A percentile compares a stretch with the other conserved stretches of the same genome.
These are phyloP conservation scores for Pionites leucogaster DNA, from an alignment of 2,113 vertebrate genomes.

Conservation along the genomic window DNA sequence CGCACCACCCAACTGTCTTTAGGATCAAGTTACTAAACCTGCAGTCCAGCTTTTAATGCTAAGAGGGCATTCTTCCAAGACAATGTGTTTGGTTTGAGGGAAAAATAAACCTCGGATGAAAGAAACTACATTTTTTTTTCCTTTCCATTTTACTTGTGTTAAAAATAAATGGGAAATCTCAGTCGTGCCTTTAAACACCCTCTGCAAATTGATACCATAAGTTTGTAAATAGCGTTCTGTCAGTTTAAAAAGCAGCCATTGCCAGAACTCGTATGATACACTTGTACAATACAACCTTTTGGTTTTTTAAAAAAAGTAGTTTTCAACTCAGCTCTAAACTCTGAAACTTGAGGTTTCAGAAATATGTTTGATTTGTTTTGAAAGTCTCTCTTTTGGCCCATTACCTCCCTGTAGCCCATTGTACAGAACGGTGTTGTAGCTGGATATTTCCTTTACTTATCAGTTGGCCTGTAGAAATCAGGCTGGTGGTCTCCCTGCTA, in stretches of 20 bases:
- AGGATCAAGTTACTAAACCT: background rate
- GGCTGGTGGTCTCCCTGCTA: background rate
- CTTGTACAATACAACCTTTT: background rate
- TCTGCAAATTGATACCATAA: background rate
- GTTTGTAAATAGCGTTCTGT: background rate
- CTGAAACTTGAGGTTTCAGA: background rate
- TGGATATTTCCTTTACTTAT: background rate
- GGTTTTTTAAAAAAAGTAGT: background rate
- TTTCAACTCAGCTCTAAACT: background rate
- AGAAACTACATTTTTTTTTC: background rate
- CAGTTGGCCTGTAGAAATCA: background rate
- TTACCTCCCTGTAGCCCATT: background rate
- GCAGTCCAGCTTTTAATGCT: background rate
- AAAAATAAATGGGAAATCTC: slow-evolving; percentile 13
- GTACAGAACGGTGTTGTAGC: background rate
- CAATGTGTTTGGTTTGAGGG: background rate
- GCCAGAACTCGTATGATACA: background rate
- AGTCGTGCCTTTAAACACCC: background rate
- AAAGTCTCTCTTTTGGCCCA: background rate
- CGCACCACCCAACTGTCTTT: background rate
- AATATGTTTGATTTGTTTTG: background rate
- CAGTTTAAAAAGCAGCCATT: background rate
- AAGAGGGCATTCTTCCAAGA: background rate
- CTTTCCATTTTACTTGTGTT: background rate
- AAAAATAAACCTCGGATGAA: background rate